Conservation (phyloP, 2,797 vertebrate genomes). For the Luscinia megarhynchos region DNA sequence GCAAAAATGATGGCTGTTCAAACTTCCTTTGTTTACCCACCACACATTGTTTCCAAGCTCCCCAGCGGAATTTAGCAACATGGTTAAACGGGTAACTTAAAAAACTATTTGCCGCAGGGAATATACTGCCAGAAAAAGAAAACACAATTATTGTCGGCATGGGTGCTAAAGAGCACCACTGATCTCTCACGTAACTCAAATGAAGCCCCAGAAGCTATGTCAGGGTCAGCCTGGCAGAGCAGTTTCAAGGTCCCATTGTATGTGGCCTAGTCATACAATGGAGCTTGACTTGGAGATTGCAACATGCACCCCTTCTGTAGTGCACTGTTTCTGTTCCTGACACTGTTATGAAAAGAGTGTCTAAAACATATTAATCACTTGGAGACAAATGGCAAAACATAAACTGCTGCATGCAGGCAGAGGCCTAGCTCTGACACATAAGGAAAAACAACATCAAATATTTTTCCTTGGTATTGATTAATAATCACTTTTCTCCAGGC, state of each 20-base stretch:
- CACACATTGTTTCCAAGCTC: neutral
- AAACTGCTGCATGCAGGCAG: neutral
- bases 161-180: neutral
- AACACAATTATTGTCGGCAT: neutral
- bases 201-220: neutral
- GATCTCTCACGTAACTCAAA: neutral
- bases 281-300: neutral
- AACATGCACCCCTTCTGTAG: neutral
- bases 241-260: neutral
- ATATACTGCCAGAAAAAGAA: neutral
- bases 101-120: neutral
- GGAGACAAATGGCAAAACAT: neutral
- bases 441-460: neutral
- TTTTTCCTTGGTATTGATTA: neutral
- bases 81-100: neutral
- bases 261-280: neutral
- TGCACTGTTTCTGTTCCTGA: neutral
- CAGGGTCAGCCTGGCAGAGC: neutral
- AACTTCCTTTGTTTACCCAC: neutral
- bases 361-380: neutral
- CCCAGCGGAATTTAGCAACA: neutral
- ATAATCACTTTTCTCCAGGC: neutral
- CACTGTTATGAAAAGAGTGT: neutral
- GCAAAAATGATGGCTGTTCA: neutral
- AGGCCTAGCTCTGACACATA: neutral